A percentile compares a stretch with the other conserved stretches of the same genome.
Evolutionary conservation across 2,888 invertebrate genomes (phyloP).

Genomic region (Acleris laterana): DNA sequence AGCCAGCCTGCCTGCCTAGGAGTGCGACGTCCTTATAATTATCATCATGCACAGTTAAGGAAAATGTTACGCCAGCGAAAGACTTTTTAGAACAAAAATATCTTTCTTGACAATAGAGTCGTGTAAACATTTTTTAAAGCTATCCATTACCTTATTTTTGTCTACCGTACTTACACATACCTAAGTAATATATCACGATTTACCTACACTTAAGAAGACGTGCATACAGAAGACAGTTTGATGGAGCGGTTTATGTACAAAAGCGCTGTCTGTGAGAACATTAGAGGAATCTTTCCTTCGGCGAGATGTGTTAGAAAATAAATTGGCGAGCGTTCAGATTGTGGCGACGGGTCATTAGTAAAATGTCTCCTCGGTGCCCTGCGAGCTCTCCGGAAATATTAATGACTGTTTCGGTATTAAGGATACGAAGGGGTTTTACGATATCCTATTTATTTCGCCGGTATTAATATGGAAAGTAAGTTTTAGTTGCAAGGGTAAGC

Average conservation of each 20-base stretch:
- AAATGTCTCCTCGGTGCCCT: conserved; percentile 14
- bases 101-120: too few relatives aligned
- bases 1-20: too few relatives aligned
- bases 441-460: background rate
- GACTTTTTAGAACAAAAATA: too few relatives aligned
- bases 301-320: conserved; percentile 17
- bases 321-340: conserved; percentile 24
- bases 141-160: too few relatives aligned
- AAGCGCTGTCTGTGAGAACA: conserved; percentile 1
- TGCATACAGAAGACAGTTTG: background rate
- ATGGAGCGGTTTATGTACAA: background rate
- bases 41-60: too few relatives aligned
- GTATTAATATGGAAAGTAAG: too few relatives aligned
- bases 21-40: too few relatives aligned
- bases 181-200: too few relatives aligned
- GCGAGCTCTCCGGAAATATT: conserved; percentile 21
- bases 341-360: conserved; percentile 26
- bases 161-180: too few relatives aligned
- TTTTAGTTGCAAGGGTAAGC: background rate
- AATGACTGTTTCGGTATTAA: conserved; percentile 1
- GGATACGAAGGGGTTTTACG: background rate
- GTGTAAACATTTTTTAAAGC: too few relatives aligned
- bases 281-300: conserved; percentile 1
- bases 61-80: too few relatives aligned
- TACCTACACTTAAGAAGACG: background rate